Percentiles rank a stretch among this genome's conserved stretches.
These are phyloP conservation scores for Dolichomitus sp. DNA, from an alignment of 2,888 invertebrate genomes.

Conservation along the genomic window DNA sequence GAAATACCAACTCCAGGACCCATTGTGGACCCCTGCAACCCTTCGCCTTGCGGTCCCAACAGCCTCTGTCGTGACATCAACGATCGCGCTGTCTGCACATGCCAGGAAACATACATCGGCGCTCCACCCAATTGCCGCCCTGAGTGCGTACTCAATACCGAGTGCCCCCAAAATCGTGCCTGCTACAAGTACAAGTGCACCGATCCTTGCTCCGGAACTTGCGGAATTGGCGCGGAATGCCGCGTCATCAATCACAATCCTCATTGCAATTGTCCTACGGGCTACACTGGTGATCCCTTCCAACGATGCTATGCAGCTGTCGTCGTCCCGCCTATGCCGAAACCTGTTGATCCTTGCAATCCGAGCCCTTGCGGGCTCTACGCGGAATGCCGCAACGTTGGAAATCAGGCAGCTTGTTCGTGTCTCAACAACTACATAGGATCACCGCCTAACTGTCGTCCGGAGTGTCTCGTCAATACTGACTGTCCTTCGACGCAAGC, in stretches of 20 bases:
- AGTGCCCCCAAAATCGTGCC: slow-evolving; percentile 93
- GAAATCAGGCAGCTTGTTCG: slow-evolving; percentile 89
- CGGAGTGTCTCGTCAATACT: slow-evolving; percentile 89
- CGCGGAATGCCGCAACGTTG: slow-evolving; percentile 89
- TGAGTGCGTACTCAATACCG: slow-evolving; percentile 94
- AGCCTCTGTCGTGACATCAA: slow-evolving; percentile 92
- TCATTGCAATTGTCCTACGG: slow-evolving; percentile 92
- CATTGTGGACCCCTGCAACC: slow-evolving; percentile 89
- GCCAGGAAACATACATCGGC: slow-evolving; percentile 91
- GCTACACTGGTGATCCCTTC: slow-evolving; percentile 94
- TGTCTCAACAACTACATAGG: slow-evolving; percentile 90
- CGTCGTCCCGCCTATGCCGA: slow-evolving; percentile 72
- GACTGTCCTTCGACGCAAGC: slow-evolving; percentile 90
- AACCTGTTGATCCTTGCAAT: slow-evolving; percentile 89
- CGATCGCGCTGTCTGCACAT: slow-evolving; percentile 92
- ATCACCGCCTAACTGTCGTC: slow-evolving; percentile 90
- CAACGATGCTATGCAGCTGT: slow-evolving; percentile 88
- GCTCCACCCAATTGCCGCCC: slow-evolving; percentile 94
- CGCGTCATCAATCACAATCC: slow-evolving; percentile 94
- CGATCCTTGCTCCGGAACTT: slow-evolving; percentile 94
- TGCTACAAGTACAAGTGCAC: slow-evolving; percentile 94
- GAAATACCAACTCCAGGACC: slow-evolving; percentile 55
- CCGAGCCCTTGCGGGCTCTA: slow-evolving; percentile 92
- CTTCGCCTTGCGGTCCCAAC: slow-evolving; percentile 94
- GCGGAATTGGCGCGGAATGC: slow-evolving; percentile 93